Evolutionary conservation across 2,797 vertebrate genomes (phyloP).

Genomic region (Enteromius treurensis): DNA sequence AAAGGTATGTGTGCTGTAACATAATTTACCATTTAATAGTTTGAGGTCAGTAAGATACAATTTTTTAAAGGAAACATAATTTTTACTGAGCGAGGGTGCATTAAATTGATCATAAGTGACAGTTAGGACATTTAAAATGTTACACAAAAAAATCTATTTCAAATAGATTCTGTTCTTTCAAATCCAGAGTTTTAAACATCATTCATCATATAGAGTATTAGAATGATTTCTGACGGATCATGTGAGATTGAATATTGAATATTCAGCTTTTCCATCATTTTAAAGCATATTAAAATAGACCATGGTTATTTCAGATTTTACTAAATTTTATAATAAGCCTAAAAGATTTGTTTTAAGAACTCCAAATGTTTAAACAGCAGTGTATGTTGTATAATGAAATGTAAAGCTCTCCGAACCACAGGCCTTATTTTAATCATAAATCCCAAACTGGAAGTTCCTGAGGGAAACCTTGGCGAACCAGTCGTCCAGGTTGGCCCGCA

Average conservation of each 20-base stretch:
- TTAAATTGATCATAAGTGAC: neutral
- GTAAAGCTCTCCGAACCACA: neutral
- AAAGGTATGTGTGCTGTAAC: neutral
- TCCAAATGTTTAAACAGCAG: neutral
- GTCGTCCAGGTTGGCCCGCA: neutral
- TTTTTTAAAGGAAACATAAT: neutral
- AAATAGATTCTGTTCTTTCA: neutral
- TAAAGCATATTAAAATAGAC: neutral
- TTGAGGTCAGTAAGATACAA: neutral
- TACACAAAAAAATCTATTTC: neutral
- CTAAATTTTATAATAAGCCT: neutral
- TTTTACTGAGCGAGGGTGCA: neutral
- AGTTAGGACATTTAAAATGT: neutral
- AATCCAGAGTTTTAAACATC: neutral
- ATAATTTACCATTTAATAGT: neutral
- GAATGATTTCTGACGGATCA: neutral
- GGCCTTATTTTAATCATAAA: constrained; percentile 8
- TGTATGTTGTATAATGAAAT: neutral
- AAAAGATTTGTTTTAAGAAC: neutral
- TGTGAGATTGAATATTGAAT: neutral
- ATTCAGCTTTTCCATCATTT: neutral
- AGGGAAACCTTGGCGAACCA: neutral
- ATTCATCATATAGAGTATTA: neutral
- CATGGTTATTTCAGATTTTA: neutral
- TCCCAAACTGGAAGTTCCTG: constrained; percentile 6